phyloP scores from a whole-genome alignment of 2,888 invertebrate species.

The Aphodius granarius region DNA sequence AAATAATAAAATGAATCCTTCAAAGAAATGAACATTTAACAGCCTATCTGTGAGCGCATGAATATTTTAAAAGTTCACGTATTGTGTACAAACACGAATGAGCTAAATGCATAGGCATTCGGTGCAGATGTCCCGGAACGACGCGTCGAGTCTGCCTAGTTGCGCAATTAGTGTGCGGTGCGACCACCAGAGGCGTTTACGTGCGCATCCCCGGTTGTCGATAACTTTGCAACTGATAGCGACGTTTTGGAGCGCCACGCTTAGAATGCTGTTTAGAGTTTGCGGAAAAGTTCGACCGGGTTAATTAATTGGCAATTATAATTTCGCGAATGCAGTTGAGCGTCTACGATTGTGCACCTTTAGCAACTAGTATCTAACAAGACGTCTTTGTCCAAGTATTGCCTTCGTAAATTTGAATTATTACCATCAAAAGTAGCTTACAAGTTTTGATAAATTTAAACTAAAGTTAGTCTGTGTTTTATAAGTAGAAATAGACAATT shows the following conservation, averaged over 20 bases:
- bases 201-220: background rate
- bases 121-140: background rate
- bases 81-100: background rate
- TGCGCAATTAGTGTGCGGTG: background rate
- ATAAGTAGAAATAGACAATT: too few relatives aligned
- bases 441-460: too few relatives aligned
- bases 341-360: background rate
- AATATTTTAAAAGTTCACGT: background rate
- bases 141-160: background rate
- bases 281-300: background rate
- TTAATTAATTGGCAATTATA: background rate
- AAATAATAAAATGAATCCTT: too few relatives aligned
- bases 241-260: background rate
- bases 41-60: too few relatives aligned
- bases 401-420: too few relatives aligned
- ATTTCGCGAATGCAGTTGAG: background rate
- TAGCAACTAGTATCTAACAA: background rate
- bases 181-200: background rate
- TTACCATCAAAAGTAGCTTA: too few relatives aligned
- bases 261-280: background rate
- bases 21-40: too few relatives aligned
- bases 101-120: background rate
- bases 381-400: too few relatives aligned
- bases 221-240: background rate
- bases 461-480: too few relatives aligned